Conservation (phyloP, 1,140 invertebrate species). For the Bombus picipes region DNA sequence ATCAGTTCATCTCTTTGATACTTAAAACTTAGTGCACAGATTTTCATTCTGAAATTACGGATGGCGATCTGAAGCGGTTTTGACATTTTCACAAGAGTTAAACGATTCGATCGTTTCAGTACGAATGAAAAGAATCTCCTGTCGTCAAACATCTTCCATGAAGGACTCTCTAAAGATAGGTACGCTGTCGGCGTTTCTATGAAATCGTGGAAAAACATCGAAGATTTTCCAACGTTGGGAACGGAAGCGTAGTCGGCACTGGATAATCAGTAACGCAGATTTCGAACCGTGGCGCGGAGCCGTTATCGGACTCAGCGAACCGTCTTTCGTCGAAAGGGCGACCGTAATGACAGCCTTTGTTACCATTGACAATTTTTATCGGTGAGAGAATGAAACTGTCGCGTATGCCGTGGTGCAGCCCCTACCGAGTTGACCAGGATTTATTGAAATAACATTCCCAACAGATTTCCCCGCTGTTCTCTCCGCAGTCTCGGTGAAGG, state of each 20-base stretch:
- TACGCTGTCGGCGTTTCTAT: not conserved
- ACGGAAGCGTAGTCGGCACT: not conserved
- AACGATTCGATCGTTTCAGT: too few species aligned
- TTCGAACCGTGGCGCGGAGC: not conserved
- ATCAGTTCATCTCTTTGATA: too few species aligned
- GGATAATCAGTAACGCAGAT: conserved; percentile 20
- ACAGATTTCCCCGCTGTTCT: not conserved
- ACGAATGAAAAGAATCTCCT: not conserved
- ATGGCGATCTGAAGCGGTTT: not conserved
- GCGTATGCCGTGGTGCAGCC: not conserved
- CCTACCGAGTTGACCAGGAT: not conserved
- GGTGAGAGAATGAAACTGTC: conserved; percentile 26
- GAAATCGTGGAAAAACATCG: not conserved
- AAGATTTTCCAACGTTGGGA: not conserved
- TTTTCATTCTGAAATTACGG: too few species aligned
- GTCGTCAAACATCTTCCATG: not conserved
- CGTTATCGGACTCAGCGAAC: conserved; percentile 32
- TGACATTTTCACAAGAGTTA: too few species aligned
- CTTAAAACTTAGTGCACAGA: too few species aligned
- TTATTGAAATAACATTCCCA: conserved; percentile 38
- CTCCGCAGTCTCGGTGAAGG: not conserved
- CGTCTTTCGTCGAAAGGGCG: conserved; percentile 6
- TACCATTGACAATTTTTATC: conserved; percentile 38
- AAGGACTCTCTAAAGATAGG: not conserved
- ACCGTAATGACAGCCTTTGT: conserved; percentile 30